phyloP scores from a whole-genome alignment of 1,140 invertebrate species.

The Pissodes strobi region DNA sequence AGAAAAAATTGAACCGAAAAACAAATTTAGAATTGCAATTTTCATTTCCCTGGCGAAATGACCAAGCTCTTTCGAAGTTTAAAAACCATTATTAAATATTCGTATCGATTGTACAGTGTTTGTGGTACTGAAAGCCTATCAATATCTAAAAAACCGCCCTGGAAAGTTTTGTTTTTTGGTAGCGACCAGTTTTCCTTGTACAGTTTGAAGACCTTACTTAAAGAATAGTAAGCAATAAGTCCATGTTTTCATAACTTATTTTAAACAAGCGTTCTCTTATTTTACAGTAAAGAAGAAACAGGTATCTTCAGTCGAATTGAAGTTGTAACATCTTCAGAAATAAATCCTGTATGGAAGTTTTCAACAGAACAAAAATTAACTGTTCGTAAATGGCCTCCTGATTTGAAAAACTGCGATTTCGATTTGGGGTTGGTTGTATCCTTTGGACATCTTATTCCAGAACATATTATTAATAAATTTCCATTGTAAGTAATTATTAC shows the following conservation, averaged over 20 bases:
- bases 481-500: slow-evolving; percentile 59
- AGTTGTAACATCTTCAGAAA: slow-evolving; percentile 64
- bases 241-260: too few species aligned
- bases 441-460: slow-evolving; percentile 73
- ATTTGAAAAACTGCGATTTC: slow-evolving; percentile 55
- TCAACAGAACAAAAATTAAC: slow-evolving; percentile 58
- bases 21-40: too few species aligned
- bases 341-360: slow-evolving; percentile 59
- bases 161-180: slow-evolving; percentile 71
- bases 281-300: slow-evolving; percentile 1
- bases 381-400: slow-evolving; percentile 64
- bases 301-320: slow-evolving; percentile 47
- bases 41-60: neutral
- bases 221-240: slow-evolving; percentile 59
- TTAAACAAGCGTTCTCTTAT: too few species aligned
- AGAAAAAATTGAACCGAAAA: too few species aligned
- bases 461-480: slow-evolving; percentile 65
- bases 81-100: neutral
- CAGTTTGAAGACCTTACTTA: slow-evolving; percentile 61
- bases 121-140: neutral
- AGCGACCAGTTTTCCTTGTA: slow-evolving; percentile 69
- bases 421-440: slow-evolving; percentile 73
- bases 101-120: neutral
- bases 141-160: slow-evolving; percentile 50
- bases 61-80: neutral